Percentiles rank a stretch among this genome's conserved stretches.
Conservation (phyloP, 35 echinoderm and acorn worm genomes). For the Amphiura filiformis region DNA sequence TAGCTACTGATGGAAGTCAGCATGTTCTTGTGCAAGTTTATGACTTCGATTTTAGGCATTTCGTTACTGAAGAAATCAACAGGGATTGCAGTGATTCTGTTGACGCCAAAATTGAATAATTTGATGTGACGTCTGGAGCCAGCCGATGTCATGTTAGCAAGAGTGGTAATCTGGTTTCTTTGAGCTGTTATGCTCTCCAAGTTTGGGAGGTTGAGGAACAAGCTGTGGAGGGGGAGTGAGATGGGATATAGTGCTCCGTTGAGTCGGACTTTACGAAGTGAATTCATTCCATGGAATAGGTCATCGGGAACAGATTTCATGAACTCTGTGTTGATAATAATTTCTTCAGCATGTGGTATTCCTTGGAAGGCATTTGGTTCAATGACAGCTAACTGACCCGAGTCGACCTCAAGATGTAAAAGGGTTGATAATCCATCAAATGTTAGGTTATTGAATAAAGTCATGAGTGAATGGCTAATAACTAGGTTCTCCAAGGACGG, state of each 20-base stretch:
- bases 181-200: neutral
- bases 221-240: neutral
- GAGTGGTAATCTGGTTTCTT: neutral
- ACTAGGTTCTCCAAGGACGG: neutral
- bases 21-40: neutral
- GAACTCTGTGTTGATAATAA: neutral
- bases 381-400: neutral
- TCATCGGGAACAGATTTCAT: neutral
- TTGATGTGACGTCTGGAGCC: neutral
- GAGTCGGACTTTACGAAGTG: conserved; percentile 8
- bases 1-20: neutral
- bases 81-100: neutral
- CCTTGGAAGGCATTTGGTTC: conserved; percentile 5
- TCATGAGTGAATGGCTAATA: neutral
- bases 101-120: neutral
- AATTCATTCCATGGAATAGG: neutral
- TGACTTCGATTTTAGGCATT: neutral
- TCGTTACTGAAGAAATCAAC: neutral
- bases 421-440: conserved; percentile 2
- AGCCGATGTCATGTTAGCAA: neutral
- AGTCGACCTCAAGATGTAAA: neutral
- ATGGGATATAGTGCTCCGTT: neutral
- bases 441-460: neutral
- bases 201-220: neutral
- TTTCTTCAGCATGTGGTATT: neutral